Evolutionary conservation across 2,888 invertebrate genomes (phyloP).

Genomic region (Chrysolina oricalcia): DNA sequence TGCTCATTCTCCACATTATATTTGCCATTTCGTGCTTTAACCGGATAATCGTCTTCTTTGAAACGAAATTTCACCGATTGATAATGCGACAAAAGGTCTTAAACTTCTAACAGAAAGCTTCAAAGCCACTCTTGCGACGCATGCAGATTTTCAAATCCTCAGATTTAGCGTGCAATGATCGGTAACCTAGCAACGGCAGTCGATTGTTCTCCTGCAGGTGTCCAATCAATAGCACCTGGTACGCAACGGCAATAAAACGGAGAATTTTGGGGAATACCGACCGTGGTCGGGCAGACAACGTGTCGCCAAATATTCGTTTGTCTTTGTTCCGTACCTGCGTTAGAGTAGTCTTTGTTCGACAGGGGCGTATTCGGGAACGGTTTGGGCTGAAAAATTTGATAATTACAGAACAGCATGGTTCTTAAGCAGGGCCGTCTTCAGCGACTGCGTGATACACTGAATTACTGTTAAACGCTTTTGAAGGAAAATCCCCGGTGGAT

Average conservation of each 20-base stretch:
- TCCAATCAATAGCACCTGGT: conserved; percentile 72
- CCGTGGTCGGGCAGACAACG: conserved; percentile 63
- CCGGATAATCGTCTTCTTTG: conserved; percentile 37
- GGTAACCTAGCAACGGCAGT: conserved; percentile 70
- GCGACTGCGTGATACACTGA: no score
- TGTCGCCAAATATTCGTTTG: conserved; percentile 62
- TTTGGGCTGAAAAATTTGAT: no score
- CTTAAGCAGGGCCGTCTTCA: no score
- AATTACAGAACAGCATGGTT: no score
- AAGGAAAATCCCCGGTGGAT: no score
- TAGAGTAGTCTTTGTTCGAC: conserved; percentile 40
- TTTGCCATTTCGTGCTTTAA: conserved; percentile 40
- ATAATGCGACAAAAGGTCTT: conserved; percentile 45
- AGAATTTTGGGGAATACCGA: conserved; percentile 66
- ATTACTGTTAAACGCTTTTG: no score
- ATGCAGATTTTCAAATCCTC: conserved; percentile 71
- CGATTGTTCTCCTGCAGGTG: conserved; percentile 71
- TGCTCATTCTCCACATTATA: conserved; percentile 22
- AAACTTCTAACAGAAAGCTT: conserved; percentile 45
- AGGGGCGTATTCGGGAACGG: conserved; percentile 29
- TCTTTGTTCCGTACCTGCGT: conserved; percentile 38
- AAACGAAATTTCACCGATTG: conserved; percentile 41
- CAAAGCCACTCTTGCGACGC: conserved; percentile 62
- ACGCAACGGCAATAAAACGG: conserved; percentile 55
- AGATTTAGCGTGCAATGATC: conserved; percentile 70